Percentiles rank a stretch among this genome's conserved stretches.
Conservation (phyloP, 1,140 invertebrate species). For the Ephestia elutella region DNA sequence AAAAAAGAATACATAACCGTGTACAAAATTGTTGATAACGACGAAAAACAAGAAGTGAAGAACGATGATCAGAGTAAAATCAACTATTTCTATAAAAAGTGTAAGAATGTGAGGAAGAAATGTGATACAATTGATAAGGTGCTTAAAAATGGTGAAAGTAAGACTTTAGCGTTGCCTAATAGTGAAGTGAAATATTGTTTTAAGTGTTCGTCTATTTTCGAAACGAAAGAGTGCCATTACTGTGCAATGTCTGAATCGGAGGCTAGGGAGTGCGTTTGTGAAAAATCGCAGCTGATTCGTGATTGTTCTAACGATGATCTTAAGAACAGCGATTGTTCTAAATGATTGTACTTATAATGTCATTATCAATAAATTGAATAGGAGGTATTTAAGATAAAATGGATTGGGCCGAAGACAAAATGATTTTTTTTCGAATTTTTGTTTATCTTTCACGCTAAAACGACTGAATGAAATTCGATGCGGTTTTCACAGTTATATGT, state of each 20-base stretch:
- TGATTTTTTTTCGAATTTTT: too few species aligned
- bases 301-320: not conserved
- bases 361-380: too few species aligned
- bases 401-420: too few species aligned
- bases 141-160: constrained; percentile 13
- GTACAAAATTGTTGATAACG: constrained; percentile 34
- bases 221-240: constrained; percentile 14
- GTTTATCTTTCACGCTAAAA: too few species aligned
- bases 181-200: constrained; percentile 39
- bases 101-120: constrained; percentile 16
- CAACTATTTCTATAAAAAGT: constrained; percentile 24
- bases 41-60: constrained; percentile 9
- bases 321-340: not conserved
- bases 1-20: constrained; percentile 33
- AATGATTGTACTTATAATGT: too few species aligned
- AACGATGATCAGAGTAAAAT: constrained; percentile 11
- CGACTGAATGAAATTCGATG: too few species aligned
- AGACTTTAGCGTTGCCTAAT: constrained; percentile 21
- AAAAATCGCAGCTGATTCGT: not conserved
- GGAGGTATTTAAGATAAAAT: too few species aligned
- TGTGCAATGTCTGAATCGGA: not conserved
- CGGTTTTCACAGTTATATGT: too few species aligned
- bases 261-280: not conserved
- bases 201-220: constrained; percentile 40
- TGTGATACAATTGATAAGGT: not conserved